Conservation (phyloP, 2,113 vertebrate genomes). For the Pristiophorus japonicus region DNA sequence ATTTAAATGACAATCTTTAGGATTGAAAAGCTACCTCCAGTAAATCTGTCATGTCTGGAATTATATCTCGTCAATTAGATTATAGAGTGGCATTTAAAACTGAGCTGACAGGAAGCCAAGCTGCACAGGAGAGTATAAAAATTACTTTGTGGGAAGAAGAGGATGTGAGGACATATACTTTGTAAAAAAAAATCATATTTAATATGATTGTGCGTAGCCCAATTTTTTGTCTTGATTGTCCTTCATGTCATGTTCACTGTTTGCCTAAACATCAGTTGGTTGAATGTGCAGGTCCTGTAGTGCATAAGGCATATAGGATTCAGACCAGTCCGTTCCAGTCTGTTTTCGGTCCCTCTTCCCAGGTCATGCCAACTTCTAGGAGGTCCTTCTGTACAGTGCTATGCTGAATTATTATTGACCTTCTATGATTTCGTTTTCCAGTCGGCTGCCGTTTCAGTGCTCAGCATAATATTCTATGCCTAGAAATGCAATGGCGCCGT, state of each 20-base stretch:
- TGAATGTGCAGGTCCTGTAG: background rate
- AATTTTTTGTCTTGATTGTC: background rate
- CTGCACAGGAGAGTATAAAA: constrained; percentile 40
- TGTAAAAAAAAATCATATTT: background rate
- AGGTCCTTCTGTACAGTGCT: background rate
- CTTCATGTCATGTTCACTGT: background rate
- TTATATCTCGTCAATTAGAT: constrained; percentile 47
- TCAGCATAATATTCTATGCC: background rate
- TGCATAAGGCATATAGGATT: background rate
- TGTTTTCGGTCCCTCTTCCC: background rate
- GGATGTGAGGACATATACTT: background rate
- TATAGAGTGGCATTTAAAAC: constrained; percentile 37
- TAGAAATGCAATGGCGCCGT: background rate
- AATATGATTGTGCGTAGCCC: background rate
- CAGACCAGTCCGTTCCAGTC: background rate
- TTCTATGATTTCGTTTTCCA: background rate
- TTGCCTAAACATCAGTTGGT: background rate
- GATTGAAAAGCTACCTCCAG: constrained; percentile 43
- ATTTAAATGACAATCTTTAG: constrained; percentile 40
- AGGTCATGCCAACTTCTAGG: background rate
- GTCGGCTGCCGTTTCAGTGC: background rate
- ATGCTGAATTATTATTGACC: background rate
- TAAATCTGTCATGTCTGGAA: constrained; percentile 48
- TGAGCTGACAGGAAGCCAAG: constrained; percentile 47
- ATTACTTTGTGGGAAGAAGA: constrained; percentile 31